These are phyloP conservation scores for Oryzias woworae DNA, from an alignment of 2,113 vertebrate species.

Conservation along the genomic window DNA sequence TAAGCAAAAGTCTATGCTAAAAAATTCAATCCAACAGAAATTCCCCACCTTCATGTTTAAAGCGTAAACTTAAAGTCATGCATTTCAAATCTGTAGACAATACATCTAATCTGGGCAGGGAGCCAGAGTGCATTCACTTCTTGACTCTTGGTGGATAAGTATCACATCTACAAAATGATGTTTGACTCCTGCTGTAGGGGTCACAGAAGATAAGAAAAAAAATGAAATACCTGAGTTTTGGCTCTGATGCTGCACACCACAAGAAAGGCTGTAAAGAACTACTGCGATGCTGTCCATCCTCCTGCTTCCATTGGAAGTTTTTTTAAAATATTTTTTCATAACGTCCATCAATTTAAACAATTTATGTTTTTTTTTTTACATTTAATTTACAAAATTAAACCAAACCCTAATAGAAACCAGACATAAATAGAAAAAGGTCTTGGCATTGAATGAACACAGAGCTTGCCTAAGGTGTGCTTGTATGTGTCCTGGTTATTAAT, in stretches of 20 bases:
- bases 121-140: slow-evolving; percentile 6
- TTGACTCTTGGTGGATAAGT: slow-evolving; percentile 26
- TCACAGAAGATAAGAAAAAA: slow-evolving; percentile 21
- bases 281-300: neutral
- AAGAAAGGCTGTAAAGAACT: neutral
- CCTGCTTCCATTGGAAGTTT: neutral
- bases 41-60: neutral
- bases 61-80: slow-evolving; percentile 3
- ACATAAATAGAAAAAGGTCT: no score
- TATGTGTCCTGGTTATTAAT: no score
- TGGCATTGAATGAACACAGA: no score
- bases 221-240: slow-evolving; percentile 6
- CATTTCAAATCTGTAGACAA: slow-evolving; percentile 1
- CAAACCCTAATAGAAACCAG: no score
- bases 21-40: neutral
- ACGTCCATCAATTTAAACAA: no score
- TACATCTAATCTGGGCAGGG: slow-evolving; percentile 4
- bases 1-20: neutral
- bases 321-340: neutral
- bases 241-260: slow-evolving; percentile 19
- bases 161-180: slow-evolving; percentile 25
- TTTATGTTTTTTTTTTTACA: neutral
- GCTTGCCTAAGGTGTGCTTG: no score
- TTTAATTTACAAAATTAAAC: no score
- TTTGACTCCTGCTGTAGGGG: slow-evolving; percentile 27